Conservation (phyloP, 2,113 vertebrate species). For the Cairina moschata region DNA sequence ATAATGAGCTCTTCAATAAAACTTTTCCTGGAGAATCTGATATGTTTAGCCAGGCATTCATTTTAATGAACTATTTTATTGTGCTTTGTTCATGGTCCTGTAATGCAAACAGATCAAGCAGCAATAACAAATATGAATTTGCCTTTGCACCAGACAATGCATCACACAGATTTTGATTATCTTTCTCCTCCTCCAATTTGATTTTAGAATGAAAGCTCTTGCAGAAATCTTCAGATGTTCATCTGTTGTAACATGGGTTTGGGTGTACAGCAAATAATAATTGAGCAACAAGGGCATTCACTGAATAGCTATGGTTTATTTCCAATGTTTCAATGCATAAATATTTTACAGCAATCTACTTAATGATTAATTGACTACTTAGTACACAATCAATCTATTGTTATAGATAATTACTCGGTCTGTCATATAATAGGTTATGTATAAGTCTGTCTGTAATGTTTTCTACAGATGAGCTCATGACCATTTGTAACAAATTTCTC, state of each 20-base stretch:
- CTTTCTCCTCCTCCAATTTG: not conserved
- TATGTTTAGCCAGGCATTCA: not conserved
- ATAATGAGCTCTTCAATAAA: not conserved
- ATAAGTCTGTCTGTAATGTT: not conserved
- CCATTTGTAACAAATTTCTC: not conserved
- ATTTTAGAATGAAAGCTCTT: not conserved
- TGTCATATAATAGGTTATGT: not conserved
- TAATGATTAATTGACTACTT: not conserved
- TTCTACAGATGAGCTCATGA: not conserved
- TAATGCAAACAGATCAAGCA: not conserved
- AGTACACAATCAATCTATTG: not conserved
- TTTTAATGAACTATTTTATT: not conserved
- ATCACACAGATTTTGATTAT: not conserved
- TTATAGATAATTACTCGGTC: not conserved
- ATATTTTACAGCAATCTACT: not conserved
- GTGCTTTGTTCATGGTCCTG: not conserved
- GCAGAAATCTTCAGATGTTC: not conserved
- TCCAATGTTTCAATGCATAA: not conserved
- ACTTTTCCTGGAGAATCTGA: not conserved
- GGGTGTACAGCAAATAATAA: not conserved
- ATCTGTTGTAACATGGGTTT: not conserved
- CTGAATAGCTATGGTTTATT: not conserved
- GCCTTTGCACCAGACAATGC: not conserved
- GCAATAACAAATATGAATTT: not conserved
- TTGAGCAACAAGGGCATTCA: not conserved